Conservation (phyloP, 2,797 vertebrate species). For the Nasua narica region DNA sequence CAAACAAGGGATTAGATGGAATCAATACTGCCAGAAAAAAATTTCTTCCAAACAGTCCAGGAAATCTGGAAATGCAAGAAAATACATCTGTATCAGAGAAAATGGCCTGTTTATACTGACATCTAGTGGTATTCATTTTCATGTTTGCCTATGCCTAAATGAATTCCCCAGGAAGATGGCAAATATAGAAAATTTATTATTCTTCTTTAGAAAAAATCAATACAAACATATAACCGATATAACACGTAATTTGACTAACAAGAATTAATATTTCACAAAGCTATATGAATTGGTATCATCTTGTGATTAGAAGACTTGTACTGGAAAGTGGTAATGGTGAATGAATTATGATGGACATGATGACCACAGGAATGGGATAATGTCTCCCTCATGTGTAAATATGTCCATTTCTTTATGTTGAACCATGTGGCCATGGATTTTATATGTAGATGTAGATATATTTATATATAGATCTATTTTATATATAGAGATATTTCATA, state of each 20-base stretch:
- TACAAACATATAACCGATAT: neutral
- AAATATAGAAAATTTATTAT: neutral
- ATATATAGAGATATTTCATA: neutral
- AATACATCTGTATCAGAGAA: neutral
- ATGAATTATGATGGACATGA: neutral
- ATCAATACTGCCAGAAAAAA: slow-evolving; percentile 48
- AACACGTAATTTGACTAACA: neutral
- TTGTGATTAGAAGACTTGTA: neutral
- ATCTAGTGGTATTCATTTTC: slow-evolving; percentile 80
- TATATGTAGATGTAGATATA: neutral
- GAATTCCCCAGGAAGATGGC: neutral
- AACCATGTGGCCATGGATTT: neutral
- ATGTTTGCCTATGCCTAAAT: neutral
- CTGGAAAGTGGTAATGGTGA: neutral
- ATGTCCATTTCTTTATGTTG: neutral
- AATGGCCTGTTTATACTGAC: slow-evolving; percentile 83
- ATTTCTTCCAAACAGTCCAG: neutral
- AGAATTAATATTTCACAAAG: neutral
- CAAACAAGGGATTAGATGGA: slow-evolving; percentile 33
- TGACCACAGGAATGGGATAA: neutral
- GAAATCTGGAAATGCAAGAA: neutral
- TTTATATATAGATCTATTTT: neutral
- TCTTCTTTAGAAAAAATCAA: neutral
- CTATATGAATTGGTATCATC: neutral
- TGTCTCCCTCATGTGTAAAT: neutral